Base-by-base conservation (phyloP, 2,113 vertebrate genomes). In the Nymphicus hollandicus region DNA sequence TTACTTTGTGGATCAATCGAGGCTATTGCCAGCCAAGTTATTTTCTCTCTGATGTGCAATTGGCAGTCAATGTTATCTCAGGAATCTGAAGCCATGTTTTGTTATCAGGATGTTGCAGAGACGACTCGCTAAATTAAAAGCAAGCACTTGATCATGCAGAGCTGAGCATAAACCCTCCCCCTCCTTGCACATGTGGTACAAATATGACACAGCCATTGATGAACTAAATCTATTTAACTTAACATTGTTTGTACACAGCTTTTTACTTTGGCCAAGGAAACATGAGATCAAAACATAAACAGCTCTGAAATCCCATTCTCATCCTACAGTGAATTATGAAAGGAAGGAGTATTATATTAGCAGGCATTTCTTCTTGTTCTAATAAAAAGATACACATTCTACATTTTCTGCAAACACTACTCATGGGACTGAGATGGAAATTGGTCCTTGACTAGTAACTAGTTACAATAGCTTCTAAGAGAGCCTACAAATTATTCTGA, bases 21-120 rank as follows among this genome's bases (percentile, higher is more conserved):
- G 68, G 49, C 87, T 78, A 84, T 50, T 43, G 76, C 79, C 11
- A 91, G 84, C 87, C 85, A 47, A 83, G 91, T 70, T 81, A 41
- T 93, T 95, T 91, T 73, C 95, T 71, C 81, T 90, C 81, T 71
- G 93, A 93, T 93, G 79, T 68, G 90, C 93, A 58, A 70, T 22
- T 70, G 95, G 91, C 82, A 55, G 82, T 96, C 88, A 47, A 4
- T 74, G 92, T 78, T 95, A 92, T 92, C 95, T 81, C 65, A 16
- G 92, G 72, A 90, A 95, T 97, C 95, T 93, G 91, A 93, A 89
- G 89, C 81, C 84, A 9, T 43, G 66, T 81, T 93, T 81, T 86
- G 95, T 88, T 96, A 95, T 90, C 96, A 68, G 95, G 90, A 86
- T 81, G 82, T 77, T 86, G 80, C 95, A 95, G 88, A 85, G 82